These are phyloP conservation scores for Jordanella pulchra DNA, from an alignment of 2,797 vertebrate species.

Conservation along the genomic window DNA sequence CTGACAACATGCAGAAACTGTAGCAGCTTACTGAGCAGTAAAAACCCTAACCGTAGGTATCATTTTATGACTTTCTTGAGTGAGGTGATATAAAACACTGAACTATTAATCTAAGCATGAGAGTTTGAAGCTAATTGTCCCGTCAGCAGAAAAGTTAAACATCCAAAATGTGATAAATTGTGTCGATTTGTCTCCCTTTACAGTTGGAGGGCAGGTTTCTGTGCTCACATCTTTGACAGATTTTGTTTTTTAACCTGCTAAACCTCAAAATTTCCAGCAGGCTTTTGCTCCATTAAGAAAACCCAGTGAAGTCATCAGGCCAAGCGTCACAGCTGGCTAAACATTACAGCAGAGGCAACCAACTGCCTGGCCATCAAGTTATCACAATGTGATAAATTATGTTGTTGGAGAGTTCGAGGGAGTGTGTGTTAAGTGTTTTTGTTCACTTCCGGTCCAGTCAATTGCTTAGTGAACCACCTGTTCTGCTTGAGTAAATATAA, in stretches of 20 bases:
- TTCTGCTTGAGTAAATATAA: constrained; percentile 28
- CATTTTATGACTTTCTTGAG: constrained; percentile 3
- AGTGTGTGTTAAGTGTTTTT: constrained; percentile 25
- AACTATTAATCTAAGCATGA: neutral
- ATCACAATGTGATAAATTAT: constrained; percentile 61
- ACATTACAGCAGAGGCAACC: constrained; percentile 64
- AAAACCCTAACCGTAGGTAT: neutral
- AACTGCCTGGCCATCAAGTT: constrained; percentile 62
- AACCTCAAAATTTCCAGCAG: constrained; percentile 55
- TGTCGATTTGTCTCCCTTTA: constrained; percentile 29
- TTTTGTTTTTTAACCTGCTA: constrained; percentile 53
- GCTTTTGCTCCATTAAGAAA: constrained; percentile 65
- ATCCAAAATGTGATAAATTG: constrained; percentile 29
- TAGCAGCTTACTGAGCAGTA: neutral
- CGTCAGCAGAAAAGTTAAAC: constrained; percentile 30
- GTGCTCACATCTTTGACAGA: constrained; percentile 39
- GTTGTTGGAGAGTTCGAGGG: constrained; percentile 21
- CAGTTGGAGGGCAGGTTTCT: constrained; percentile 34
- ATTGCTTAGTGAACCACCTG: constrained; percentile 37
- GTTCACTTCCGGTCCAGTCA: constrained; percentile 33
- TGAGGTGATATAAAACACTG: neutral
- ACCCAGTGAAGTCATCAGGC: constrained; percentile 65
- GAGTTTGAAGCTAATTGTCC: constrained; percentile 13
- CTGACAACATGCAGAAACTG: neutral
- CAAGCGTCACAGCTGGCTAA: constrained; percentile 68